Evolutionary conservation across 2,113 vertebrate genomes (phyloP), one percentile per base, ranked within the genome.

Genomic region (Sorex araneus): DNA sequence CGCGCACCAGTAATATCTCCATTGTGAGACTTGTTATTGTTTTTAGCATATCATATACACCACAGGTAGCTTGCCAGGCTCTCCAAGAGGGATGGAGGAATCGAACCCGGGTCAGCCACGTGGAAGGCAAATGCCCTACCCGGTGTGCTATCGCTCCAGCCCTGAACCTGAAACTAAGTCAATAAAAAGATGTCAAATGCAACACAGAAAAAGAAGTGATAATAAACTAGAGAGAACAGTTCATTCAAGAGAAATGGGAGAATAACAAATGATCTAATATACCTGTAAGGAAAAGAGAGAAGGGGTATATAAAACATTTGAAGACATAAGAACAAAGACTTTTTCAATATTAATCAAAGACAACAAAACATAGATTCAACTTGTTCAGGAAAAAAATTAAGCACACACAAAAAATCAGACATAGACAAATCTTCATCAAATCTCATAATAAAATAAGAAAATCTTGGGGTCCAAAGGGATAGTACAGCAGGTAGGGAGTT

Each of bases 271-370:
- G 54, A 21, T 45, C 40, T 85, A 57, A 43, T 9, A 79, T 13
- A 43, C 43, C 18, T 32, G 10, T 27, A 32, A 87, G n/a, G 34
- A 43, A 71, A 75, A 82, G 18, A 70, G 36, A 69, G 21, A 79
- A 80, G 8, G 70, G 30, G 47, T 32, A 16, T 45, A 75, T 81
- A 80, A 76, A 36, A 73, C 78, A 34, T 63, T 30, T 91, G 67
- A 94, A n/a, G 70, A 67, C 27, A 81, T 11, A 71, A 27, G 57
- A 87, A 28, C 36, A 43, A 1, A 89, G 18, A 73, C 60, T 23
- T 67, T 85, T 76, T 54, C n/a, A 76, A 82, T 80, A 34, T 91
- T 40, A 71, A 64, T 78, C 66, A 82, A 82, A 81, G 34, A 80
- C 21, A 77, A 57, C 10, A 89, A 76, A 90, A 50, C 40, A 88